Evolutionary conservation across 2,797 vertebrate genomes (phyloP).

Genomic region (Catharus ustulatus): DNA sequence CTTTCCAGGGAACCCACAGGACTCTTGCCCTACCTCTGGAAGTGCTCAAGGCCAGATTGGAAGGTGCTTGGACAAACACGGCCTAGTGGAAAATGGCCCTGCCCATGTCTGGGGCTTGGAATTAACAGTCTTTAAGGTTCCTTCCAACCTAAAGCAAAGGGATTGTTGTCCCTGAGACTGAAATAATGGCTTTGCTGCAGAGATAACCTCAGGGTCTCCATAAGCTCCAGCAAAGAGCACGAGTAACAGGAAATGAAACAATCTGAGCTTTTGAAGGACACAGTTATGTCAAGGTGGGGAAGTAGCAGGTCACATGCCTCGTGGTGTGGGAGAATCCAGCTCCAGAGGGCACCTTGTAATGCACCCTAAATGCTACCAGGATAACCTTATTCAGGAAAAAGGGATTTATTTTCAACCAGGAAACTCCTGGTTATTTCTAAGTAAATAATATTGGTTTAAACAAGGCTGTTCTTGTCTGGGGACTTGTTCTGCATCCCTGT

Average conservation of each 20-base stretch:
- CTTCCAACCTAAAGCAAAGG: background rate
- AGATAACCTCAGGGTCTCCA: too few relatives aligned
- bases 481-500: background rate
- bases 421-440: background rate
- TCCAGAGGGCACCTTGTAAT: background rate
- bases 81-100: background rate
- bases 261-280: background rate
- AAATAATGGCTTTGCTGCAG: background rate
- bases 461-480: background rate
- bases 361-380: background rate
- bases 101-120: background rate
- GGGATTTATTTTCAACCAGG: background rate
- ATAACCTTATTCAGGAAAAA: background rate
- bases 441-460: background rate
- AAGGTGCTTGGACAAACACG: background rate
- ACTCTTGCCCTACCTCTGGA: background rate
- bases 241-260: background rate
- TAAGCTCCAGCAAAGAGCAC: background rate
- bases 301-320: background rate
- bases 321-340: background rate
- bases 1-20: background rate
- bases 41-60: background rate
- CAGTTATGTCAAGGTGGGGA: accelerated
- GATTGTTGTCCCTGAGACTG: background rate
- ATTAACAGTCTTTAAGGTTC: background rate